Evolutionary conservation across 2,113 vertebrate genomes (phyloP), one percentile per base, ranked within the genome.

Genomic region (Pica pica): DNA sequence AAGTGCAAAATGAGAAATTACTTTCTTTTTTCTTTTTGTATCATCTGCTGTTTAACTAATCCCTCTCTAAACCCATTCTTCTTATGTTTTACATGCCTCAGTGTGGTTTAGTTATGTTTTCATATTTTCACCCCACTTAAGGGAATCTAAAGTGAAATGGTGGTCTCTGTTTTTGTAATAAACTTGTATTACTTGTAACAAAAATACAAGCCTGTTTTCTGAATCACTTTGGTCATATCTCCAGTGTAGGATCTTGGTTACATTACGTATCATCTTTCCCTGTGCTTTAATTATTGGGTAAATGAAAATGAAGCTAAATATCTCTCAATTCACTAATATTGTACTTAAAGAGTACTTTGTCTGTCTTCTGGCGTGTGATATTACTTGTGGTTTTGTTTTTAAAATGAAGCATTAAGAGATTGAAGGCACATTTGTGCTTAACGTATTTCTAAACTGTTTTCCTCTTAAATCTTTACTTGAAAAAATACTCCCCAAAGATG

Each of bases 391-490:
- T 74, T 96, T 92, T 96, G 50, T 97, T 95, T 96, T 84, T 83
- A 80, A 89, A 92, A 78, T n/a, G 85, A 80, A 95, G 68, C 79
- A 78, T 64, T 75, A 93, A 85, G 85, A 85, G 94, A 92, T 93
- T 83, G 92, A 81, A 95, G 67, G 70, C 67, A 90, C 95, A 53
- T 57, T 96, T 92, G 57, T 89, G 83, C 96, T 94, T 94, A 97
- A 95, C 84, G 35, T 87, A 59, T 94, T 96, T 90, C 81, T 95
- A 89, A 96, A 93, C 60, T 94, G 50, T 95, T 94, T 92, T 80
- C 87, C 92, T 95, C 91, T 97, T 96, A 95, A 97, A 95, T 95
- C 95, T 97, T 96, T 89, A 53, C 90, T 94, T 97, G 85, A 97
- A 94, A 94, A 96, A 97, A 92, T 95, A 95, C 59, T 69, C 90